phyloP scores from a whole-genome alignment of 2,888 invertebrate species.

The Drosophila parthenogenetica region DNA sequence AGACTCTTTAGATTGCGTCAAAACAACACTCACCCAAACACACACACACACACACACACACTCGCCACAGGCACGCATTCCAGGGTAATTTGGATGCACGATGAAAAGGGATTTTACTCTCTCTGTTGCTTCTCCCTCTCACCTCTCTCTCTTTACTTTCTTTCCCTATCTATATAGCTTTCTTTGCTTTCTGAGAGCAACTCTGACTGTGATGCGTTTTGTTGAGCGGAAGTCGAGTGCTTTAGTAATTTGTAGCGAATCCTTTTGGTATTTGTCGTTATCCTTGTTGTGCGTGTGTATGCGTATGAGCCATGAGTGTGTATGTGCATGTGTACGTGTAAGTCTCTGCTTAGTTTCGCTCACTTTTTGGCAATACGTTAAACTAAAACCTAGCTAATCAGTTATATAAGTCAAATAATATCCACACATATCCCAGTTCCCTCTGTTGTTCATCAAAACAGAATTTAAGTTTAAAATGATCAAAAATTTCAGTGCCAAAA shows the following conservation, averaged over 20 bases:
- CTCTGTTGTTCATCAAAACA: no score
- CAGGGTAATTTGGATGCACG: slow-evolving; percentile 41
- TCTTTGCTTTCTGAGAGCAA: background rate
- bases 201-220: slow-evolving; percentile 59
- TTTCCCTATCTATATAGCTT: background rate
- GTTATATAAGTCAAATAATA: background rate
- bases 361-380: slow-evolving; percentile 15
- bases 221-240: slow-evolving; percentile 77
- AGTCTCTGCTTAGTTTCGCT: slow-evolving; percentile 18
- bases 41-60: slow-evolving; percentile 10
- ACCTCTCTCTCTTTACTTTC: background rate
- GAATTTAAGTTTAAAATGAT: no score
- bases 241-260: slow-evolving; percentile 76
- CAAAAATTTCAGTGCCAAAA: no score
- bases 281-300: background rate
- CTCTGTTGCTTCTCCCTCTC: background rate
- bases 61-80: slow-evolving; percentile 26
- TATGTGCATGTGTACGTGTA: slow-evolving; percentile 1
- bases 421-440: background rate
- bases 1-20: slow-evolving; percentile 35
- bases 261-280: slow-evolving; percentile 11
- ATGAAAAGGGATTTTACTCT: slow-evolving; percentile 8
- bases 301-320: background rate
- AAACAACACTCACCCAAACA: slow-evolving; percentile 22
- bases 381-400: slow-evolving; percentile 17